Conservation (phyloP, 1,140 invertebrate genomes). For the Anagrus nilaparvatae region DNA sequence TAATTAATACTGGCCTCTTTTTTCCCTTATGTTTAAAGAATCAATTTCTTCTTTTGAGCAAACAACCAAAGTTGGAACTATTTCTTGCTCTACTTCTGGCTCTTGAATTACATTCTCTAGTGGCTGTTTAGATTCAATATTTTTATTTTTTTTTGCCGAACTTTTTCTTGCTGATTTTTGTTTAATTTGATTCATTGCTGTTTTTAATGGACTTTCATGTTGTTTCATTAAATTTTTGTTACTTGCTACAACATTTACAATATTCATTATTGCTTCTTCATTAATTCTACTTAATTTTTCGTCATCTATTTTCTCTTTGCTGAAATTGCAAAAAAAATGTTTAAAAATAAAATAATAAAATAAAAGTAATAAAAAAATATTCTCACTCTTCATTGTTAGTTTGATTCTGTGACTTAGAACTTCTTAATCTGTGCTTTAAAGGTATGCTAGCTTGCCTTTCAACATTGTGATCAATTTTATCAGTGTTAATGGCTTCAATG, state of each 20-base stretch:
- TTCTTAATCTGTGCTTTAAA: constrained; percentile 31
- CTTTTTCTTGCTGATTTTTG: constrained; percentile 8
- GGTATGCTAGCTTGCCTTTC: constrained; percentile 21
- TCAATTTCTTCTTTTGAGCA: constrained; percentile 28
- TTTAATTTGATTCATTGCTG: neutral
- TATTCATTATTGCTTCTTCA: constrained; percentile 13
- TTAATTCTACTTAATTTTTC: constrained; percentile 8
- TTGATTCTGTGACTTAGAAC: constrained; percentile 28
- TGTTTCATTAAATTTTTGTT: constrained; percentile 7
- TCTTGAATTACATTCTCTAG: neutral
- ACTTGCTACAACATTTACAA: constrained; percentile 8
- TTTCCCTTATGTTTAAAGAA: no score
- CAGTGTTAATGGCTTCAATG: no score
- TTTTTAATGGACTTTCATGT: neutral
- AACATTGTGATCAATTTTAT: constrained; percentile 1
- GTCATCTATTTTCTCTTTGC: constrained; percentile 10
- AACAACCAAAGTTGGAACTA: constrained; percentile 30
- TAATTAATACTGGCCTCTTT: no score
- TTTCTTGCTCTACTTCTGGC: constrained; percentile 19
- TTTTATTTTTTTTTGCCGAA: constrained; percentile 7
- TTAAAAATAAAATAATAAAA: no score
- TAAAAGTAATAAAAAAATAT: constrained; percentile 3
- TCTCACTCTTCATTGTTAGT: constrained; percentile 21
- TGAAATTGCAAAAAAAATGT: constrained; percentile 7
- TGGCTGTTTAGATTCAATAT: neutral